Evolutionary conservation across 1,140 invertebrate species (phyloP), one percentile per base, ranked within the genome.

Genomic region (Dryas iulia): DNA sequence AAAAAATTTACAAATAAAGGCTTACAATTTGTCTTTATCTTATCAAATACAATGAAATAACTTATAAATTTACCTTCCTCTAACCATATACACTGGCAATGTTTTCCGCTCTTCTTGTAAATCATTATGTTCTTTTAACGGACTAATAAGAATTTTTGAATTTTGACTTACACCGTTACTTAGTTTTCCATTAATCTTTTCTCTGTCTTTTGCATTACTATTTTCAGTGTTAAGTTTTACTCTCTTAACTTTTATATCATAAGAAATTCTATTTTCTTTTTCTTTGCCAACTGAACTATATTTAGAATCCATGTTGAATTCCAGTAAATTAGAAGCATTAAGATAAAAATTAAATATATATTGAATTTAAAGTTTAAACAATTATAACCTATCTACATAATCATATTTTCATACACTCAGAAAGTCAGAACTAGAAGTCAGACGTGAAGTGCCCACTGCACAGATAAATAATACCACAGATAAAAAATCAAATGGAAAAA

Each of bases 241-340:
- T 59, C 76, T 82, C 66, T 91, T 91, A 18, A 79, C 74, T 59
- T 83, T 84, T 23, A 85, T 47, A 56, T 81, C 79, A 66, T 79
- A 73, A 21, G 71, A 74, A 66, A 60, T 73, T 63, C 64, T 78
- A 33, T 70, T 70, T 14, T 77, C 67, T 67, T 83, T 83, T 59
- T 69, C 71, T 25, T 69, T 75, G 25, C 78, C 84, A 60, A 89
- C 25, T 5, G 78, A 74, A 33, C 74, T 65, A 73, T 91, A 91
- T 74, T 90, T 91, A 33, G 89, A 91, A 84, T 91, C 89, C 89
- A 91, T 91, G 56, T 57, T 73, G 54, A 52, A 56, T 61, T 60
- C 0, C 4, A 24, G 11, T 12, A 18, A 33, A 31, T n/a, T 23
- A 14, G 18, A 24, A 31, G 1, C 14, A 33, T 30, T 59, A 23